Conservation (phyloP, 2,113 vertebrate species). For the Melanerpes aurifrons region DNA sequence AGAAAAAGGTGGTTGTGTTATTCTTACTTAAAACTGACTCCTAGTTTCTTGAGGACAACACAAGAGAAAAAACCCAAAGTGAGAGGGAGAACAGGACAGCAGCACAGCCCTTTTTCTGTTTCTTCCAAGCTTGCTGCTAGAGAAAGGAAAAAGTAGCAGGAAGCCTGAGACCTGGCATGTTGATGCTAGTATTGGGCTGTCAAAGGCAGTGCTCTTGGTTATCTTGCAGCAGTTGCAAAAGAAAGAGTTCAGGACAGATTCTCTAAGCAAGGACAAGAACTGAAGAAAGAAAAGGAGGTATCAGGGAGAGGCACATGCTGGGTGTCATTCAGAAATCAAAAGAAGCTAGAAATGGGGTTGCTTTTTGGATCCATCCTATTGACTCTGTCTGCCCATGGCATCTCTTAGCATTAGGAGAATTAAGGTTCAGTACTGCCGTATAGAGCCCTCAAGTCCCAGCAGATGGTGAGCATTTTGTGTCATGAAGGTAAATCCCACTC, state of each 20-base stretch:
- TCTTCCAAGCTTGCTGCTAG: background rate
- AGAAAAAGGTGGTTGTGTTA: background rate
- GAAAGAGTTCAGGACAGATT: background rate
- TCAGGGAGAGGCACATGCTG: background rate
- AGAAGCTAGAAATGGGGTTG: background rate
- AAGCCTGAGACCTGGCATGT: conserved; percentile 2
- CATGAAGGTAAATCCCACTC: background rate
- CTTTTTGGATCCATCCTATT: background rate
- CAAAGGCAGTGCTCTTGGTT: background rate
- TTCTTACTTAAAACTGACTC: background rate
- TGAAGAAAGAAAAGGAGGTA: conserved; percentile 3
- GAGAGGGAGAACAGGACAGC: background rate
- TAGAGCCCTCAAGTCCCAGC: background rate
- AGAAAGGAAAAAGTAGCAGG: background rate
- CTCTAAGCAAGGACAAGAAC: background rate
- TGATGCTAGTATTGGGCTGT: background rate
- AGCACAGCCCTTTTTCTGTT: background rate
- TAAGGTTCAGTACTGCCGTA: background rate
- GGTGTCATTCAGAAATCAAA: background rate
- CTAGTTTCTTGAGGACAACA: background rate
- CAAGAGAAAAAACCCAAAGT: background rate
- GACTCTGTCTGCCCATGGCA: background rate
- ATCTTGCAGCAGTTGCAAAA: conserved; percentile 16
- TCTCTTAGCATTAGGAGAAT: background rate
- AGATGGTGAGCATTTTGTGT: background rate